These are phyloP conservation scores for Danionella dracula DNA, from an alignment of 2,797 vertebrate species.

Conservation along the genomic window DNA sequence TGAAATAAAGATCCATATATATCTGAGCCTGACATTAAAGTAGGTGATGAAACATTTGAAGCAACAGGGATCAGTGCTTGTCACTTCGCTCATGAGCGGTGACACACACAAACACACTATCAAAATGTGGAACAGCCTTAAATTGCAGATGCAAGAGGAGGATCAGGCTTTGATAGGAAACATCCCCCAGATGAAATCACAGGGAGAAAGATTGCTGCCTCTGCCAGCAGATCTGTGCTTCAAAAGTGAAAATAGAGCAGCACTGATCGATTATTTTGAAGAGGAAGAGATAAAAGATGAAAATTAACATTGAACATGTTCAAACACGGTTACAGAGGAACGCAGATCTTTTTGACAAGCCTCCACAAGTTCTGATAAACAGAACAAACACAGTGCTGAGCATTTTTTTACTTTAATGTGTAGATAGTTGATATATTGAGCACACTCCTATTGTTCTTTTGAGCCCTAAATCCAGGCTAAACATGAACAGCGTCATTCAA, in stretches of 20 bases:
- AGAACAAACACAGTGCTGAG: constrained; percentile 1
- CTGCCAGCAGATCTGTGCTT: constrained; percentile 27
- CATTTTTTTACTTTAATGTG: background rate
- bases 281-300: constrained; percentile 28
- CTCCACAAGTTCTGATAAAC: constrained; percentile 8
- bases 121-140: constrained; percentile 20
- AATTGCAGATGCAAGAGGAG: constrained; percentile 25
- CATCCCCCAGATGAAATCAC: constrained; percentile 35
- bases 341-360: constrained; percentile 5
- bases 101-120: background rate
- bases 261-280: constrained; percentile 38
- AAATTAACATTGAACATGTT: constrained; percentile 30
- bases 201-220: constrained; percentile 17
- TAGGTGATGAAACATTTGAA: constrained; percentile 14
- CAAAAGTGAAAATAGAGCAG: constrained; percentile 34
- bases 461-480: background rate
- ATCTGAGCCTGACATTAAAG: constrained; percentile 16
- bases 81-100: background rate
- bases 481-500: background rate
- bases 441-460: background rate
- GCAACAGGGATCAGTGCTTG: constrained; percentile 9
- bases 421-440: background rate
- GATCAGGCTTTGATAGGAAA: constrained; percentile 36
- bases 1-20: background rate
- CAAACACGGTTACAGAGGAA: constrained; percentile 1